Conservation (phyloP, 2,113 vertebrate genomes). For the Thryonomys swinderianus region DNA sequence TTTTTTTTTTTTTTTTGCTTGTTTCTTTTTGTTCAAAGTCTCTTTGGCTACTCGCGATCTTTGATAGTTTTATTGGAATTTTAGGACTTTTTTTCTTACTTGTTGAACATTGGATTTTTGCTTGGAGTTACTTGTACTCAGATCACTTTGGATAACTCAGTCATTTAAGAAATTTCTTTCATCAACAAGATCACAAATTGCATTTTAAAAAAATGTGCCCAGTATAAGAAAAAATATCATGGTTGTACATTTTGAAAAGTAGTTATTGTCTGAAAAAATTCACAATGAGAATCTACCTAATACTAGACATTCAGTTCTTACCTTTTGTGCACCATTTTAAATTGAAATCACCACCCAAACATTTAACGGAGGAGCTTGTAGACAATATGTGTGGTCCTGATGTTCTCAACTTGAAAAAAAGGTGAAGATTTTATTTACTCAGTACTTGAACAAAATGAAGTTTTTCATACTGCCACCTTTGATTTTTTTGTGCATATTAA, state of each 20-base stretch:
- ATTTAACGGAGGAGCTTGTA: background rate
- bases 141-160: background rate
- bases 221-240: background rate
- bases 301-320: background rate
- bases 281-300: background rate
- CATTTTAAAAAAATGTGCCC: constrained; percentile 1
- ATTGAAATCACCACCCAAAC: background rate
- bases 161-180: background rate
- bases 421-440: background rate
- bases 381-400: background rate
- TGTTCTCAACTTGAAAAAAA: background rate
- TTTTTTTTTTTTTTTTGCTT: no score
- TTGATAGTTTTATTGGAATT: background rate
- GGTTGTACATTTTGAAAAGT: background rate
- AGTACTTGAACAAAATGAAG: background rate
- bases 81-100: background rate
- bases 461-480: background rate
- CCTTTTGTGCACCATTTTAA: background rate
- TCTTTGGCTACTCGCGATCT: background rate
- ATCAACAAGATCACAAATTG: background rate
- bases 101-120: background rate
- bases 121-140: no score
- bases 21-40: background rate
- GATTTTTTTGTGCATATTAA: background rate
- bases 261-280: background rate